Evolutionary conservation across 2,113 vertebrate species (phyloP), one percentile per base, ranked within the genome.

Genomic region (Ictalurus furcatus): DNA sequence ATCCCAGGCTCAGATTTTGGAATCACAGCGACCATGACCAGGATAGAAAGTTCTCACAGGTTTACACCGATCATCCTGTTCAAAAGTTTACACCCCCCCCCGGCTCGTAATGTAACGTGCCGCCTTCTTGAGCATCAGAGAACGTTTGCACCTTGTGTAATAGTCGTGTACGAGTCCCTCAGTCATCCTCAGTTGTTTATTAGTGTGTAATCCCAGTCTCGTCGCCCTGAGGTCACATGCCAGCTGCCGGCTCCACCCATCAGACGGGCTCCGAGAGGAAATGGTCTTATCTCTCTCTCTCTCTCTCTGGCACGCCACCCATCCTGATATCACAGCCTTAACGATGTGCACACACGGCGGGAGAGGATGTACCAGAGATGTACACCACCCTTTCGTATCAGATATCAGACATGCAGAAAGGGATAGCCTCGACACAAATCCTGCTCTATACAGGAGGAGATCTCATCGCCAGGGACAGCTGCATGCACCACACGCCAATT

Each of bases 201-300:
- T 5, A 37, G 52, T 59, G 80, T 34, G 30, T 34, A 4, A 56
- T 84, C 56, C n/a, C 3, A 21, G 12, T 52, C 52, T 56, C 78
- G 48, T 48, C 37, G 28, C 67, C 37, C 58, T 8, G 8, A 83
- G 34, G 87, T 78, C 78, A 87, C 78, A 89, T 88, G 86, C 83
- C 63, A 89, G 80, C 63, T 54, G 30, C 85, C 13, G 0, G 58
- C 48, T 86, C 65, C 37, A 85, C 85, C 73, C 82, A 86, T 67
- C 17, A 30, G 63, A 90, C 37, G 14, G 30, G 89, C 81, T 85
- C 44, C 8, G 71, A 16, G 69, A 86, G 89, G 89, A 90, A 90
- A 76, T 59, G 44, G 58, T 6, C 44, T 48, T 48, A 48, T 48
- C 44, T 48, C 44, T 48, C 44, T 44, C 44, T 44, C 89, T 90